Conservation (phyloP, 2,888 invertebrate genomes). For the Orchestes rusci region DNA sequence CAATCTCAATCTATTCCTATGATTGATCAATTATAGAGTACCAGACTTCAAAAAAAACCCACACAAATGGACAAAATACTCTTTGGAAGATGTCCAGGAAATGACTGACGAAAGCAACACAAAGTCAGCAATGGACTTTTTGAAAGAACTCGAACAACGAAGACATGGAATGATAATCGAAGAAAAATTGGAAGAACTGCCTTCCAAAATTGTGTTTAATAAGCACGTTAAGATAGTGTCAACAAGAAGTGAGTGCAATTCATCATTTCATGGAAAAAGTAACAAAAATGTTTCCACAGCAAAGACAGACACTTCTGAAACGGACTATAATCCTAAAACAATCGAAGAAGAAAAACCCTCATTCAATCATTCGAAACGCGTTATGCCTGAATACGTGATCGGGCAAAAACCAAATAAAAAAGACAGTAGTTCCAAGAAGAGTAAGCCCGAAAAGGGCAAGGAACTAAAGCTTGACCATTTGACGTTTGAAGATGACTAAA, state of each 20-base stretch:
- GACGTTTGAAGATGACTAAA: constrained; percentile 44
- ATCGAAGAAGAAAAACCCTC: constrained; percentile 42
- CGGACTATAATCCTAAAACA: too few relatives aligned
- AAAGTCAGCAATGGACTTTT: constrained; percentile 69
- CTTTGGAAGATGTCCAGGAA: constrained; percentile 71
- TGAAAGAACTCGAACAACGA: constrained; percentile 55
- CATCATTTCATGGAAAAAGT: constrained; percentile 6
- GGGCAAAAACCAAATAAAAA: constrained; percentile 55
- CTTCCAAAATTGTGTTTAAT: constrained; percentile 37
- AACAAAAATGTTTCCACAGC: too few relatives aligned
- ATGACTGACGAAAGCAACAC: constrained; percentile 74
- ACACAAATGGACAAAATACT: constrained; percentile 75
- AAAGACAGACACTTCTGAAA: not conserved
- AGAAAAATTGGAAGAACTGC: constrained; percentile 27
- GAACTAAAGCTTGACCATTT: constrained; percentile 53
- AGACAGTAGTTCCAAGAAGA: constrained; percentile 35
- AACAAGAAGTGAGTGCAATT: not conserved
- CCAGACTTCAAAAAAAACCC: constrained; percentile 64
- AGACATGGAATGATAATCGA: constrained; percentile 14
- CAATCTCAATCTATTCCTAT: not conserved
- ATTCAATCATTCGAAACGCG: constrained; percentile 60
- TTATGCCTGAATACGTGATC: constrained; percentile 79
- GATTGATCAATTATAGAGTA: constrained; percentile 27
- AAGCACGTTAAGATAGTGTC: constrained; percentile 25
- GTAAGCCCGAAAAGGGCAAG: constrained; percentile 29